Conservation (phyloP, 2,113 vertebrate species). For the Speoplatyrhinus poulsoni region DNA sequence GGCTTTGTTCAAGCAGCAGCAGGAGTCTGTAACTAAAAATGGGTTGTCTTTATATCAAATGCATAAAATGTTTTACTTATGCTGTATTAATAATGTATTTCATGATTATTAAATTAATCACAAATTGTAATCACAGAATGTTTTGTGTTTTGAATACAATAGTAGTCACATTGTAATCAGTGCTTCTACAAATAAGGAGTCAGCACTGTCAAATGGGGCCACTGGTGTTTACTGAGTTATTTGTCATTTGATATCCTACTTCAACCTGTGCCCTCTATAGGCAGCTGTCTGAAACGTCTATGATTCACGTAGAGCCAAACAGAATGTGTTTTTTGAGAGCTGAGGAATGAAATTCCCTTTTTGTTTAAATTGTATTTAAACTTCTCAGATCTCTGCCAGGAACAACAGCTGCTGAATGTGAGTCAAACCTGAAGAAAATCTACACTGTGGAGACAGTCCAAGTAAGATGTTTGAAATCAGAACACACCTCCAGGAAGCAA, state of each 20-base stretch:
- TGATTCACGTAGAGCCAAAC: too few relatives aligned
- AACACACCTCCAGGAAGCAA: neutral
- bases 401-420: constrained; percentile 92
- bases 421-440: constrained; percentile 94
- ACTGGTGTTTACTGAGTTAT: constrained; percentile 64
- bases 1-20: neutral
- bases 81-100: neutral
- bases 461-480: constrained; percentile 69
- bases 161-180: constrained; percentile 5
- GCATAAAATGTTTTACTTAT: neutral
- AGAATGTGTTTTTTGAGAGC: too few relatives aligned
- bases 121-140: neutral
- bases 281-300: constrained; percentile 1
- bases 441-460: constrained; percentile 92
- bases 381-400: constrained; percentile 87
- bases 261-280: constrained; percentile 27
- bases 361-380: neutral
- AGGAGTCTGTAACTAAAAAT: neutral
- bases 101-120: neutral
- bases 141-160: constrained; percentile 5
- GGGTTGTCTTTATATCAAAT: neutral
- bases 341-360: too few relatives aligned
- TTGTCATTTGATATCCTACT: constrained; percentile 51
- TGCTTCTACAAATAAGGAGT: constrained; percentile 23
- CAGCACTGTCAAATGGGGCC: constrained; percentile 54